phyloP scores from a whole-genome alignment of 2,113 vertebrate species.

The Silurus meridionalis region DNA sequence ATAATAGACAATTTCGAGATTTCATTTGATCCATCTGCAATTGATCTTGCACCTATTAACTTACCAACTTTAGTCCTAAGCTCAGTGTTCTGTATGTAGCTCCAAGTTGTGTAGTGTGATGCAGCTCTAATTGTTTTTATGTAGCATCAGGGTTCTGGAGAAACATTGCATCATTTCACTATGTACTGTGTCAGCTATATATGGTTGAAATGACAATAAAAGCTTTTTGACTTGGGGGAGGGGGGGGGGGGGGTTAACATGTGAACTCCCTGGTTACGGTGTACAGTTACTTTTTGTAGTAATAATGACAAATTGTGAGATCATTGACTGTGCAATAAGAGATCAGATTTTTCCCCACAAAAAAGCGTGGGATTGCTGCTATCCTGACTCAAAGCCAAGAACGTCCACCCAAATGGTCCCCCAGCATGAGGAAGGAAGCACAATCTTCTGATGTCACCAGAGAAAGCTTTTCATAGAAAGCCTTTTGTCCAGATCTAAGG shows the following conservation, averaged over 20 bases:
- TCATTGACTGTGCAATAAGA: background rate
- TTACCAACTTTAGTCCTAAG: too few species aligned
- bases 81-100: too few species aligned
- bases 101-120: too few species aligned
- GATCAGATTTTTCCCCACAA: slow-evolving; percentile 53
- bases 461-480: slow-evolving; percentile 51
- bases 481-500: slow-evolving; percentile 50
- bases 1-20: background rate
- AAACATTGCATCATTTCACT: too few species aligned
- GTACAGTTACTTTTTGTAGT: background rate
- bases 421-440: slow-evolving; percentile 62
- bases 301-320: background rate
- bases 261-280: background rate
- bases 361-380: slow-evolving; percentile 48
- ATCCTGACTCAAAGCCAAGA: slow-evolving; percentile 60
- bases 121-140: too few species aligned
- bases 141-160: too few species aligned
- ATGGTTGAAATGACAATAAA: too few species aligned
- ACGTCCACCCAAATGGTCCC: slow-evolving; percentile 43
- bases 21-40: background rate
- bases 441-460: slow-evolving; percentile 57
- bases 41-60: background rate
- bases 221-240: too few species aligned
- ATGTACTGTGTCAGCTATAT: too few species aligned
- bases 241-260: too few species aligned